These are phyloP conservation scores for Phyllotreta striolata DNA, from an alignment of 2,888 invertebrate species.

Conservation along the genomic window DNA sequence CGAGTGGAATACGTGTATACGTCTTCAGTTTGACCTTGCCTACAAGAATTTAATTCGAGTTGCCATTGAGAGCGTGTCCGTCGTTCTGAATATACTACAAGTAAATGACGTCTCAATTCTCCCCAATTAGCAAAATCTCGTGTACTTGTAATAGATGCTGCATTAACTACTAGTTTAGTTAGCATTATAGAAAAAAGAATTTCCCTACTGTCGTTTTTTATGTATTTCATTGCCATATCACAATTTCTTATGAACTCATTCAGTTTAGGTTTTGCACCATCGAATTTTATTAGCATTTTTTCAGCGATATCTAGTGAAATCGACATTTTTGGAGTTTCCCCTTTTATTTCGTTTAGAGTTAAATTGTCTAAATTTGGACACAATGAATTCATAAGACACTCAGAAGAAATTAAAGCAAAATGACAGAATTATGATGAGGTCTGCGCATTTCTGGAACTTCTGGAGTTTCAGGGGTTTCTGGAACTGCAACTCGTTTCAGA, in stretches of 20 bases:
- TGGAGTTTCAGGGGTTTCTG: no score
- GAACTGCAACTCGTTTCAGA: no score
- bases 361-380: slow-evolving; percentile 16
- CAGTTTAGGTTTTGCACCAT: slow-evolving; percentile 35
- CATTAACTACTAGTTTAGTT: slow-evolving; percentile 43
- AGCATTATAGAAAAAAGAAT: slow-evolving; percentile 40
- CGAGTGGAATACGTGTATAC: slow-evolving; percentile 35
- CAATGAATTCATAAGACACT: slow-evolving; percentile 7
- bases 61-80: slow-evolving; percentile 49
- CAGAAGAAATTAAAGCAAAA: not conserved
- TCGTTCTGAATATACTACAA: slow-evolving; percentile 42
- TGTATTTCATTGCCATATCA: slow-evolving; percentile 34
- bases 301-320: slow-evolving; percentile 26
- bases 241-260: slow-evolving; percentile 36
- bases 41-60: slow-evolving; percentile 48
- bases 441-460: no score
- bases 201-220: slow-evolving; percentile 27
- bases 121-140: slow-evolving; percentile 40
- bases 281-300: slow-evolving; percentile 30
- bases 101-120: slow-evolving; percentile 12
- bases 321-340: slow-evolving; percentile 8
- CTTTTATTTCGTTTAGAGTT: not conserved
- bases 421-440: no score
- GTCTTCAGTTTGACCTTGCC: slow-evolving; percentile 44
- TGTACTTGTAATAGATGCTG: slow-evolving; percentile 37